A percentile compares a stretch with the other conserved stretches of the same genome.
These are phyloP conservation scores for Cydia strobilella DNA, from an alignment of 1,140 invertebrate species.

Conservation along the genomic window DNA sequence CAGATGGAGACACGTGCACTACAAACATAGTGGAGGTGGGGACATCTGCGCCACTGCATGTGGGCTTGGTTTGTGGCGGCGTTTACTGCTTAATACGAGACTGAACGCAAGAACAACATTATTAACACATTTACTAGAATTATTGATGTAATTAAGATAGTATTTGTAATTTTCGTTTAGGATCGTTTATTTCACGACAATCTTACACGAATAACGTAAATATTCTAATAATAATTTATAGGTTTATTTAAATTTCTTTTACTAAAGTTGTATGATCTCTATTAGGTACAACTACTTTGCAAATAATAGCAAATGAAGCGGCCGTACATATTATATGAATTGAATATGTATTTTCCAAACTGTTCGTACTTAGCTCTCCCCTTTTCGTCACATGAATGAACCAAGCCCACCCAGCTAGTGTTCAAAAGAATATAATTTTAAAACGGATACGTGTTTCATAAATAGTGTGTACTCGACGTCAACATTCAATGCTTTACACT, in stretches of 20 bases:
- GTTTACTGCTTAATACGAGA: background rate
- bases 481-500: background rate
- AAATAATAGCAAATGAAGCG: background rate
- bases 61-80: conserved; percentile 5
- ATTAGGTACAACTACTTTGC: too few relatives aligned
- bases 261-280: too few relatives aligned
- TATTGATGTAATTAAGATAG: too few relatives aligned
- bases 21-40: background rate
- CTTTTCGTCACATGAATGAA: conserved; percentile 8
- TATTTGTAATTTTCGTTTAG: too few relatives aligned
- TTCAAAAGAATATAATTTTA: conserved; percentile 10
- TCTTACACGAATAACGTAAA: too few relatives aligned
- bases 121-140: background rate
- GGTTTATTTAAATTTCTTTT: too few relatives aligned
- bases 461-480: background rate
- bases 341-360: background rate
- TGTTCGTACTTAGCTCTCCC: background rate
- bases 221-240: too few relatives aligned
- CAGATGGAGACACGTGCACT: background rate
- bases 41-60: background rate
- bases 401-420: conserved; percentile 16
- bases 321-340: background rate
- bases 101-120: background rate
- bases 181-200: too few relatives aligned
- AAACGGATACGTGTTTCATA: conserved; percentile 16